These are phyloP conservation scores for Neoitamus cyanurus DNA, from an alignment of 2,888 invertebrate species.

Conservation along the genomic window DNA sequence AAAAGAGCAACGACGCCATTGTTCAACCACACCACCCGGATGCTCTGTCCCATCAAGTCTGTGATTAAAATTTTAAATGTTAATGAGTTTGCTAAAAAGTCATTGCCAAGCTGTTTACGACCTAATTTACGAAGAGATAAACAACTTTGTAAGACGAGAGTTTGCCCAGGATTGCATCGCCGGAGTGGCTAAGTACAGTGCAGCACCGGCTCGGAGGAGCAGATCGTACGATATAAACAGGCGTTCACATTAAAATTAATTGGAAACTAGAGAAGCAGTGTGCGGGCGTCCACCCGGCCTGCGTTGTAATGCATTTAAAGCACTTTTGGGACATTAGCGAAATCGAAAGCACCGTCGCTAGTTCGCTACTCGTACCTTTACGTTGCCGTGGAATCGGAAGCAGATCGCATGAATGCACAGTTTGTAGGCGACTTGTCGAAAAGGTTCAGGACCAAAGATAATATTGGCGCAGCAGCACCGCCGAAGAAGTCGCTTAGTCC, in stretches of 20 bases:
- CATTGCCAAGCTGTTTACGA: slow-evolving; percentile 48
- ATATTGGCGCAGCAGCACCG: too few relatives aligned
- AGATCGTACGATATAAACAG: neutral
- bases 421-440: too few relatives aligned
- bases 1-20: slow-evolving; percentile 8
- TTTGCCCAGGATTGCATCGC: neutral
- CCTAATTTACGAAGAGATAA: slow-evolving; percentile 48
- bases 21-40: neutral
- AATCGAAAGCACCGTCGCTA: neutral
- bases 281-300: neutral
- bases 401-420: neutral
- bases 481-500: too few relatives aligned
- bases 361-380: too few relatives aligned
- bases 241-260: slow-evolving; percentile 37
- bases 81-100: slow-evolving; percentile 51
- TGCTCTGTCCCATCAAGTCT: neutral
- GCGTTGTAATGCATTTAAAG: slow-evolving; percentile 18
- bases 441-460: too few relatives aligned
- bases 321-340: neutral
- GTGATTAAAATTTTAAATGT: slow-evolving; percentile 51
- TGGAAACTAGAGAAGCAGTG: slow-evolving; percentile 9
- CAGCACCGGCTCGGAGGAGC: neutral
- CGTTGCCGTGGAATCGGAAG: neutral
- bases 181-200: neutral
- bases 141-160: slow-evolving; percentile 37